Base-by-base conservation (phyloP, 2,888 invertebrate species). In the Eilema sororculum region DNA sequence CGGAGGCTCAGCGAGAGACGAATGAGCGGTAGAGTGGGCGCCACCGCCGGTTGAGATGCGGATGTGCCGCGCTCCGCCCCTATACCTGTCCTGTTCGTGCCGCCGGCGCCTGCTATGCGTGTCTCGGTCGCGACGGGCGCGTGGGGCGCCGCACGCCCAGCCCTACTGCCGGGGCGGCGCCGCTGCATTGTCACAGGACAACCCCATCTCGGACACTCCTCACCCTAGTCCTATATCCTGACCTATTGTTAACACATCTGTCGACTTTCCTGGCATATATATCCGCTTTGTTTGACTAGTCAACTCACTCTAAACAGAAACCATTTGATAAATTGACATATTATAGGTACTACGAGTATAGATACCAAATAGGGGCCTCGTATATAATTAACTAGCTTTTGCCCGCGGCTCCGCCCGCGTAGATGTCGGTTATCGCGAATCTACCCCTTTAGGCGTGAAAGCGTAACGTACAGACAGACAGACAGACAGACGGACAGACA, bases 1-100 rank as follows among this genome's bases (percentile, higher is more conserved):
- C 95, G 94, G 93, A 89, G 93, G 93, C 92, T 91, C 93, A 91
- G 87, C 92, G 91, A 91, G 93, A 95, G 93, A 90, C 94, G 94
- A 94, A 94, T 93, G 92, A 94, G 92, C 89, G 89, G 88, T 87
- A 88, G 86, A 85, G 92, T 90, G 90, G 91, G 93, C 90, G 89
- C 89, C 81, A 78, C 86, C 88, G 84, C 69, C 75, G 77, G 82
- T 65, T 77, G 74, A 73, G 80, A 71, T 76, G 75, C 76, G 77
- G 79, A 72, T 78, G 77, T 22, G 77, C 20, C 22, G 67, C 62
- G 61, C 74, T 65, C 16, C 13, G n/a, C 33, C 33, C 60, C 67
- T 33, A 30, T 63, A 24, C 33, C 75, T 65, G 67, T 84, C 84
- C 71, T 81, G 73, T 74, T 87, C 84, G 68, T 65, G 46, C 79